Conservation (phyloP, 2,888 invertebrate genomes). For the Hetaerina titia region DNA sequence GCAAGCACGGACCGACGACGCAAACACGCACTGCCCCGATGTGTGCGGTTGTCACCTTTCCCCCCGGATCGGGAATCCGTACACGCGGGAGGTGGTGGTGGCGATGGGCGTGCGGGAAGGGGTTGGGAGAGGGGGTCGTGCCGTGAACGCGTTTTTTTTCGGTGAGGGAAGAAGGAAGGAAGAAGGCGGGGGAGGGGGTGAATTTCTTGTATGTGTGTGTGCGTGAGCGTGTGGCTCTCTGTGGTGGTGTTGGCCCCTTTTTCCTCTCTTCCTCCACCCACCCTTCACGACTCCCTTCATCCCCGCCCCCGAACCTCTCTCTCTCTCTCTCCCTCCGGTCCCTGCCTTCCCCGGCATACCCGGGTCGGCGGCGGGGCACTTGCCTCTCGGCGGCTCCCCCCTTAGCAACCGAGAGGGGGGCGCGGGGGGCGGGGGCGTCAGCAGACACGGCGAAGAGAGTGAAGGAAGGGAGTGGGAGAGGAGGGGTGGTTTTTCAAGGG, state of each 20-base stretch:
- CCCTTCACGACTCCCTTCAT: too few species aligned
- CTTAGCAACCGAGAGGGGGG: slow-evolving; percentile 61
- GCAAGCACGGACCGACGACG: background rate
- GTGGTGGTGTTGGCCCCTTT: background rate
- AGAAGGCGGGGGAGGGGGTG: background rate
- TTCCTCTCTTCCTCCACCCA: background rate
- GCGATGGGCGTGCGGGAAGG: too few species aligned
- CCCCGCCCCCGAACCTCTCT: background rate
- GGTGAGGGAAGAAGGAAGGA: background rate
- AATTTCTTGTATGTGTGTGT: background rate
- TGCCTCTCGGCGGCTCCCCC: slow-evolving; percentile 43
- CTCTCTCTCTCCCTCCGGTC: background rate
- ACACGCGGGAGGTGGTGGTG: too few species aligned
- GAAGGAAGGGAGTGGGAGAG: background rate
- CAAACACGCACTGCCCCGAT: too few species aligned
- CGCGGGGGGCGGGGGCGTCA: background rate
- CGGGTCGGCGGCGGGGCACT: background rate
- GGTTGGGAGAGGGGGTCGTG: background rate
- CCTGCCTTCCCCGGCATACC: background rate
- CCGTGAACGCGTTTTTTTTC: background rate
- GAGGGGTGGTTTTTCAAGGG: background rate
- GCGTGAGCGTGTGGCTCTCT: background rate
- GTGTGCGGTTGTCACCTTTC: too few species aligned
- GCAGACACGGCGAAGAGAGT: background rate
- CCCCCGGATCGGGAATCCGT: too few species aligned